These are phyloP conservation scores for Catagonus wagneri DNA, from an alignment of 2,113 vertebrate genomes.

Conservation along the genomic window DNA sequence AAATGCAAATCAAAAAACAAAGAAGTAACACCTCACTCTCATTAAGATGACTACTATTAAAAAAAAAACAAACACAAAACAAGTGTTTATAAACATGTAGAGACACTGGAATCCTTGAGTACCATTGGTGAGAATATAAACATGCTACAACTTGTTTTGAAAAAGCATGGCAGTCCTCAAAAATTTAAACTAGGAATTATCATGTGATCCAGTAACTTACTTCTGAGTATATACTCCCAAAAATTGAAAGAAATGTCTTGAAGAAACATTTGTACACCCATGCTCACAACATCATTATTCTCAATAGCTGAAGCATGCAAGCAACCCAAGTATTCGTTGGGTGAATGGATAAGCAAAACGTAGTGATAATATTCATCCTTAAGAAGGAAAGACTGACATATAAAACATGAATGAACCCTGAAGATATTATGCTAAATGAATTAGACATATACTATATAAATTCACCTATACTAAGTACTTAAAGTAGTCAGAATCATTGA, in stretches of 20 bases:
- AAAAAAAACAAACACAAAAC: neutral
- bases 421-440: neutral
- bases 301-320: neutral
- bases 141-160: neutral
- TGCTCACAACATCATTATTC: neutral
- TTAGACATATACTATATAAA: neutral
- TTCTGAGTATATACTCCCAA: neutral
- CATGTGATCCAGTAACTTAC: neutral
- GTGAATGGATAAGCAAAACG: neutral
- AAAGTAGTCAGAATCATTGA: neutral
- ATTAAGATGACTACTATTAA: neutral
- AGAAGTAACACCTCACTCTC: neutral
- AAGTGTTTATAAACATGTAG: neutral
- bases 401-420: neutral
- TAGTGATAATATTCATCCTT: neutral
- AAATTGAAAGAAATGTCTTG: neutral
- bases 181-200: neutral
- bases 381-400: neutral
- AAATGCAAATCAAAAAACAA: neutral
- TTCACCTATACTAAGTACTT: neutral
- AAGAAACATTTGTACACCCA: neutral
- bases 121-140: neutral
- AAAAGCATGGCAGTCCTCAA: neutral
- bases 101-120: neutral
- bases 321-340: neutral